These are phyloP conservation scores for Bombus difficillimus DNA, from an alignment of 1,140 invertebrate genomes.

Conservation along the genomic window DNA sequence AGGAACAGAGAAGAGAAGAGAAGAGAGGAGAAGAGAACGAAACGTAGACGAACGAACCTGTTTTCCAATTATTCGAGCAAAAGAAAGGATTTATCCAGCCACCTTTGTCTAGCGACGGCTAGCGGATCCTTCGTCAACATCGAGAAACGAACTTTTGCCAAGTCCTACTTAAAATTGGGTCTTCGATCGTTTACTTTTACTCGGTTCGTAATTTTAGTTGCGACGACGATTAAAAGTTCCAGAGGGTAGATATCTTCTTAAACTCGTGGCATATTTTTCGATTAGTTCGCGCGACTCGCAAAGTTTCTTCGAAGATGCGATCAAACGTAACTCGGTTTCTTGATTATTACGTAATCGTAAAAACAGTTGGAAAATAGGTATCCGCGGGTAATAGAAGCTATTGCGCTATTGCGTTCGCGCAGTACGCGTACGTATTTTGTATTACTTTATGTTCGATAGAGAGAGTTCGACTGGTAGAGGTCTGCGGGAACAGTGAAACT, in stretches of 20 bases:
- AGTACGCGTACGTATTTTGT: too few species aligned
- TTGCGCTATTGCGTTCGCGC: too few species aligned
- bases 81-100: background rate
- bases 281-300: background rate
- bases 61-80: background rate
- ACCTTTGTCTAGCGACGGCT: background rate
- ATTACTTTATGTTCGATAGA: too few species aligned
- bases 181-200: background rate
- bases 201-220: conserved; percentile 3
- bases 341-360: too few species aligned
- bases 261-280: background rate
- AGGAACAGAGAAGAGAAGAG: too few species aligned
- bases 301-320: background rate
- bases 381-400: too few species aligned
- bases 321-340: too few species aligned
- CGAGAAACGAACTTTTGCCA: background rate
- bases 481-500: too few species aligned
- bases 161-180: background rate
- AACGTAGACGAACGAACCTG: background rate
- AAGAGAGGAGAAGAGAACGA: too few species aligned
- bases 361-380: too few species aligned
- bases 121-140: background rate
- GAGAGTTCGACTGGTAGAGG: too few species aligned
- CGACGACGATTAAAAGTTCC: conserved; percentile 2
- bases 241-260: background rate